Evolutionary conservation across 2,888 invertebrate genomes (phyloP), one percentile per base, ranked within the genome.

Genomic region (Ormyrus thymus): DNA sequence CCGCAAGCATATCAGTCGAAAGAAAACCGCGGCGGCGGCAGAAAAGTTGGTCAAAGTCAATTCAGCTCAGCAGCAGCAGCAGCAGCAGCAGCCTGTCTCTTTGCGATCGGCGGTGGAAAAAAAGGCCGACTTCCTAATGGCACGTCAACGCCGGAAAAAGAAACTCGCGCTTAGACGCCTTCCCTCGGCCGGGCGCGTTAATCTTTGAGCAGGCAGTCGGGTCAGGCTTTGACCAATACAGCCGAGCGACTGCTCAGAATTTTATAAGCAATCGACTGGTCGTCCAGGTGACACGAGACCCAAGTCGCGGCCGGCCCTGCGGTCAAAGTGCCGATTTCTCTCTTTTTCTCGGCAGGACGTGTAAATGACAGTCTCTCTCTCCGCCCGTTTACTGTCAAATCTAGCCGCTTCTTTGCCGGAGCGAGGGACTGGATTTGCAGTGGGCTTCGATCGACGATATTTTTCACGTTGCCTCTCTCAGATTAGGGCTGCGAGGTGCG

Each of bases 191-290:
- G 29, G 11, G 7, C 43, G 43, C 69, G 64, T 78, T 78, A 78
- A 78, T 78, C 55, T 78, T 78, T 66, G 50, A 78, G 62, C n/a
- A 62, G 74, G 58, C 29, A 29, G 75, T 66, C 61, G 68, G 78
- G 61, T 66, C 55, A 68, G 68, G 50, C 73, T 78, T 78, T 78
- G 72, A 78, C 78, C 73, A 55, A 78, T 78, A 74, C 64, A 74
- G 61, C 13, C 51, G 8, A 45, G 45, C 62, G 55, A 46, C 70
- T 71, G 48, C 61, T 79, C 50, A 75, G 66, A 72, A 79, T 71
- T 79, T 79, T 72, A 79, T 79, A 76, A 79, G 79, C 75, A 76
- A 79, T 76, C 66, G 79, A 75, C 75, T 75, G 61, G 29, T 55
- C 69, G 78, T 64, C 70, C 65, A 70, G 68, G 61, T 74, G 74